Evolutionary conservation across 2,888 invertebrate genomes (phyloP).

Genomic region (Atherix ibis): DNA sequence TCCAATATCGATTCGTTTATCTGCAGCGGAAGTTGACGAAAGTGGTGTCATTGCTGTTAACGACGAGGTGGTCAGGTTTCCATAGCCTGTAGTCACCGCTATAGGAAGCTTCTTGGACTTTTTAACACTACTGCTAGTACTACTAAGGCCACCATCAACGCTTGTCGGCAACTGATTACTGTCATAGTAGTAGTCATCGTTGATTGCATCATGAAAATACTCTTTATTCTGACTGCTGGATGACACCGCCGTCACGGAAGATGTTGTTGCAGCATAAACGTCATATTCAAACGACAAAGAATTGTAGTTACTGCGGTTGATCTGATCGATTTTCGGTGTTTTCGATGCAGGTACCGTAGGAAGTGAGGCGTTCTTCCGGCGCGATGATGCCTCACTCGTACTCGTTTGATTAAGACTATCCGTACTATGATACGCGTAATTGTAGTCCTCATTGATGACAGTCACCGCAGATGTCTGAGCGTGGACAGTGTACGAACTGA

Average conservation of each 20-base stretch:
- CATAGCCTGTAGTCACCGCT: too few relatives aligned
- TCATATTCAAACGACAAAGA: slow-evolving; percentile 6
- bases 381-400: slow-evolving; percentile 6
- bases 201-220: too few relatives aligned
- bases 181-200: slow-evolving; percentile 6
- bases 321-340: slow-evolving; percentile 3
- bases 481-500: slow-evolving; percentile 13
- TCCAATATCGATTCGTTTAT: too few relatives aligned
- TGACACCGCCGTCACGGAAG: too few relatives aligned
- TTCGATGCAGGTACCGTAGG: slow-evolving; percentile 7
- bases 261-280: not conserved
- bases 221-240: too few relatives aligned
- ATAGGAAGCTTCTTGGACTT: slow-evolving; percentile 20
- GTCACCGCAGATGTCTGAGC: slow-evolving; percentile 25
- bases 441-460: slow-evolving; percentile 42
- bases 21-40: too few relatives aligned
- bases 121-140: too few relatives aligned
- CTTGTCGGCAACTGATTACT: not conserved
- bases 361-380: slow-evolving; percentile 11
- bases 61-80: too few relatives aligned
- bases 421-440: slow-evolving; percentile 52
- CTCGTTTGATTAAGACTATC: slow-evolving; percentile 34
- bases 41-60: too few relatives aligned
- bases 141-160: too few relatives aligned
- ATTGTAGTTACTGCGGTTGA: slow-evolving; percentile 1